Percentiles rank a stretch among this genome's conserved stretches.
These are phyloP conservation scores for Chloropsis cyanopogon DNA, from an alignment of 2,113 vertebrate genomes.

Conservation along the genomic window DNA sequence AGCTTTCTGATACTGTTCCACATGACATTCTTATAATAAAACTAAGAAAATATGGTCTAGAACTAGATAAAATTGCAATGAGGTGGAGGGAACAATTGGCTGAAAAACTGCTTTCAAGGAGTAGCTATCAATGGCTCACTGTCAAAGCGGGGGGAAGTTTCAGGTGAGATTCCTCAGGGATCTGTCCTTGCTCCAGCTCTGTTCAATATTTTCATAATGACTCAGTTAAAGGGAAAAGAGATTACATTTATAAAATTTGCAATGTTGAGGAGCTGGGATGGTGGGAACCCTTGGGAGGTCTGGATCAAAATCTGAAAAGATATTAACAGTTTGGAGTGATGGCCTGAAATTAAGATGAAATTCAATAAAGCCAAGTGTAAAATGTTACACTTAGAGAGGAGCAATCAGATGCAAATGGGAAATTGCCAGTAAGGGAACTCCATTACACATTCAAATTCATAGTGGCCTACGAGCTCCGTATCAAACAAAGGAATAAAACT, in stretches of 20 bases:
- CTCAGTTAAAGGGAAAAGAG: conserved; percentile 50
- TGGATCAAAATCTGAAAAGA: conserved; percentile 48
- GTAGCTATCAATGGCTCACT: conserved; percentile 24
- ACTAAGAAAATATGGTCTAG: conserved; percentile 35
- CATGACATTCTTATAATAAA: neutral
- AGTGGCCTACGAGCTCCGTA: neutral
- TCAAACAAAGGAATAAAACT: neutral
- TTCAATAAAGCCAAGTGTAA: conserved; percentile 49
- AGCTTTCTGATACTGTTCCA: conserved; percentile 13
- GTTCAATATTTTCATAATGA: conserved; percentile 67
- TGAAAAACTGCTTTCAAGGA: conserved; percentile 29
- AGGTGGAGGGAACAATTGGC: neutral
- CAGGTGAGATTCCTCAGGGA: conserved; percentile 53
- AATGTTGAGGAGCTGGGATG: conserved; percentile 28
- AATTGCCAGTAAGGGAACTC: neutral
- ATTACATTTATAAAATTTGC: conserved; percentile 54
- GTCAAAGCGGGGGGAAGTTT: neutral
- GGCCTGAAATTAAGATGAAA: conserved; percentile 62
- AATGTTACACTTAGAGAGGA: neutral
- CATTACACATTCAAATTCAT: neutral
- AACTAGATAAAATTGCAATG: conserved; percentile 33
- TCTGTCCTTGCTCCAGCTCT: conserved; percentile 46
- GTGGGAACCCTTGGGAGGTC: conserved; percentile 40
- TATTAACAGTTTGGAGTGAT: conserved; percentile 48
- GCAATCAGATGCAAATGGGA: conserved; percentile 24